Conservation (phyloP, 2,797 vertebrate species). For the Ataeniobius toweri region DNA sequence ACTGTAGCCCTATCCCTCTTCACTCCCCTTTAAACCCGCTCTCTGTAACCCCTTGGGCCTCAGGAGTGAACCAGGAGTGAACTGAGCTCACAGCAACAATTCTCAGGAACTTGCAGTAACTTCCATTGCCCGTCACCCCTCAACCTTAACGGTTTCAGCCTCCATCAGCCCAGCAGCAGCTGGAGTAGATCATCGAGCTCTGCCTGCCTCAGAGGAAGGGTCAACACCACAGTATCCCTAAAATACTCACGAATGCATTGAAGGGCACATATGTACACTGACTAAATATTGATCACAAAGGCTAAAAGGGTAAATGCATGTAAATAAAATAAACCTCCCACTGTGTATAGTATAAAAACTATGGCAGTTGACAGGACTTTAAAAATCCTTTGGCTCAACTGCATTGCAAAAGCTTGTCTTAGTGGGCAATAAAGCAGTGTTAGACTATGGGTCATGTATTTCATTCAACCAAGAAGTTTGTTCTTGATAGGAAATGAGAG, state of each 20-base stretch:
- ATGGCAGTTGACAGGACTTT: not conserved
- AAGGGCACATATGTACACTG: constrained; percentile 12
- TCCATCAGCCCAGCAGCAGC: constrained; percentile 70
- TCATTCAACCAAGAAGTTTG: not conserved
- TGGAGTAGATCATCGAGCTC: constrained; percentile 66
- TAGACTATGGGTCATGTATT: not conserved
- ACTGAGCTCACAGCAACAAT: constrained; percentile 61
- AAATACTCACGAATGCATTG: constrained; percentile 31
- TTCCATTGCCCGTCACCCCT: constrained; percentile 61
- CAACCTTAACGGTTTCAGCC: constrained; percentile 54
- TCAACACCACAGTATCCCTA: constrained; percentile 45
- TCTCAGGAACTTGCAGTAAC: constrained; percentile 73
- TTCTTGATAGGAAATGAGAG: not conserved
- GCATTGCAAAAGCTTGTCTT: not conserved
- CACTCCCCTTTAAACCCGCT: constrained; percentile 28
- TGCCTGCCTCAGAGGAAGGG: constrained; percentile 47
- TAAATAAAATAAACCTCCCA: constrained; percentile 13
- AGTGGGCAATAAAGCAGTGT: not conserved
- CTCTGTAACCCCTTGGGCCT: constrained; percentile 65
- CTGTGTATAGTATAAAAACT: not conserved
- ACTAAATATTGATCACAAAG: constrained; percentile 22
- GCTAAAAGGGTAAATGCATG: constrained; percentile 12
- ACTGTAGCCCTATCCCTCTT: constrained; percentile 57
- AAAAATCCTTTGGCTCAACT: not conserved
- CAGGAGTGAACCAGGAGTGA: constrained; percentile 69